phyloP scores from a whole-genome alignment of 2,797 vertebrate genomes.

The Heteromormyrus szaboi region DNA sequence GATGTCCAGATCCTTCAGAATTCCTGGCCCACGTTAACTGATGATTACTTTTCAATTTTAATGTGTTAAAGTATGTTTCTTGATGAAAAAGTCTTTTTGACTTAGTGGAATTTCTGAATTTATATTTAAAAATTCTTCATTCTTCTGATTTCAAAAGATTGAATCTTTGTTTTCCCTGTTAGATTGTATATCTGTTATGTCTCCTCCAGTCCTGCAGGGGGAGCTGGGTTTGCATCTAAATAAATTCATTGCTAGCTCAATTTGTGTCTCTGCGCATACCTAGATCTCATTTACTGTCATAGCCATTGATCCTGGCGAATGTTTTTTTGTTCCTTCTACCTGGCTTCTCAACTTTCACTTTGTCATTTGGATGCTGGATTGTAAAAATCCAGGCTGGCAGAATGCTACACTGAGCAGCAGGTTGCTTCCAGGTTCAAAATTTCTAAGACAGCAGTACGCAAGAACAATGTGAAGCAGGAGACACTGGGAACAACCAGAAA shows the following conservation, averaged over 20 bases:
- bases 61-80: background rate
- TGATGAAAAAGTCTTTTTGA: background rate
- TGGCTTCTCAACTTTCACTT: background rate
- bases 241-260: background rate
- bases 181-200: background rate
- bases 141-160: background rate
- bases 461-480: background rate
- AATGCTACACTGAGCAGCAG: background rate
- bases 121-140: background rate
- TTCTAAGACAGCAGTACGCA: background rate
- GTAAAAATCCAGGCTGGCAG: background rate
- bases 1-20: background rate
- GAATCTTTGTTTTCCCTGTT: background rate
- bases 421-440: background rate
- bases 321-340: background rate
- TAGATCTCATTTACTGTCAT: background rate
- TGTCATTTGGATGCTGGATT: background rate
- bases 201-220: background rate
- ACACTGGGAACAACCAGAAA: background rate
- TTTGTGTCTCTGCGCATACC: background rate
- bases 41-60: background rate
- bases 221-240: background rate
- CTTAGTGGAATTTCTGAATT: background rate
- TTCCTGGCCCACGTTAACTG: background rate
- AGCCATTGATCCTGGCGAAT: background rate